Evolutionary conservation across 2,888 invertebrate genomes (phyloP).

Genomic region (Gortyna flavago): DNA sequence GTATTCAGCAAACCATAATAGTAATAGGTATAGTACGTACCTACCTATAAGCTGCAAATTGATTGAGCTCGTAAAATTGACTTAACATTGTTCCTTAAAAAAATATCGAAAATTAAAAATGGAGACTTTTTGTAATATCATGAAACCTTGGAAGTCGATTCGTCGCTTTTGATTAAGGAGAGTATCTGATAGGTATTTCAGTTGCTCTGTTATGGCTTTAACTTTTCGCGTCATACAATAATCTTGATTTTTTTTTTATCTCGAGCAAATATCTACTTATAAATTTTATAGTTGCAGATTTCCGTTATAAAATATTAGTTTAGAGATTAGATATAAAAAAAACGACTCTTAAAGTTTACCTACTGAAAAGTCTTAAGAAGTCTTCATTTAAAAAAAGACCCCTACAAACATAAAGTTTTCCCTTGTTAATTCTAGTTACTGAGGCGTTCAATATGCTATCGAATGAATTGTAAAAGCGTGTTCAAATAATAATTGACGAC

Average conservation of each 20-base stretch:
- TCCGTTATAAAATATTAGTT: not conserved
- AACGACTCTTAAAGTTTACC: not conserved
- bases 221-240: not conserved
- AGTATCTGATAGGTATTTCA: slow-evolving; percentile 15
- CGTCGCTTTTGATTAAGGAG: slow-evolving; percentile 3
- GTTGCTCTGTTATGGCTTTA: not conserved
- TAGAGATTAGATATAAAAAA: not conserved
- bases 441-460: not conserved
- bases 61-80: not conserved
- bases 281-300: not conserved
- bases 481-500: not conserved
- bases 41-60: slow-evolving; percentile 1
- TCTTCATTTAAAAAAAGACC: not conserved
- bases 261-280: not conserved
- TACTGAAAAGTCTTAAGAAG: not conserved
- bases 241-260: not conserved
- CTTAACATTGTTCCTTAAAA: not conserved
- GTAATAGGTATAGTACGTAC: not conserved
- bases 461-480: not conserved
- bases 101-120: slow-evolving; percentile 13
- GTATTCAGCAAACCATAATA: slow-evolving; percentile 16
- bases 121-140: slow-evolving; percentile 9
- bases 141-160: not conserved
- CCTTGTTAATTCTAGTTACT: not conserved
- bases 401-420: not conserved